Base-by-base conservation (phyloP, 2,888 invertebrate genomes). In the Calameuta pallipes region DNA sequence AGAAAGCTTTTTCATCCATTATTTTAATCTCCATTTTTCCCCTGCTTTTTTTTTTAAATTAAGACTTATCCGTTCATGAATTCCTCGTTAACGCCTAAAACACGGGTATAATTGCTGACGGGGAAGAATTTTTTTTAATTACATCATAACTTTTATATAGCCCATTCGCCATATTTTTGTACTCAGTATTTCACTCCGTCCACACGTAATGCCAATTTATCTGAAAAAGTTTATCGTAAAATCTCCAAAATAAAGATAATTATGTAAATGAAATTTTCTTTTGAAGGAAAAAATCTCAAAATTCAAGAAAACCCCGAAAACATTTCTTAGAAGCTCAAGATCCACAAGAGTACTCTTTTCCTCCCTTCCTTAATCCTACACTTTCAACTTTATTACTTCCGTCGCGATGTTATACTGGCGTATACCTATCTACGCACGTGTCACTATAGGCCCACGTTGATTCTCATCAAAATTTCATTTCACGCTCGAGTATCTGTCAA, bases 271-370 rank as follows among this genome's bases (percentile, higher is more conserved):
- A 56, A 9, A 56, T 56, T 56, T 56, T 56, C 9, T 1, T 1
- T 1, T 0, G 0, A 0, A 9, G 1, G 0, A 23, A 56, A 23
- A 23, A 23, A 23, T 56, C 2, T 56, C 6, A 1, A 23, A 23
- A 23, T 56, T 41, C 0, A 56, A 23, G 23, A 56, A 15, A 23
- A 56, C 4, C 13, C 6, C 9, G 56, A 23, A 56, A 56, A 3
- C 56, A 56, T 56, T 56, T 56, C 1, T 0, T 23, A 6, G 6
- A 23, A 41, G 23, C 15, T 41, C 6, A 41, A 41, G 6, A 41
- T 23, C 15, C 41, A 23, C 6, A 23, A 41, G 41, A 1, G 41
- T 23, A 23, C 56, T 23, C 9, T 9, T 2, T 56, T 33, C 33
- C 33, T 33, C 33, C 33, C 33, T 33, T 33, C 3, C 56, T 56